These are phyloP conservation scores for Diaphora mendica DNA, from an alignment of 2,888 invertebrate genomes.

Conservation along the genomic window DNA sequence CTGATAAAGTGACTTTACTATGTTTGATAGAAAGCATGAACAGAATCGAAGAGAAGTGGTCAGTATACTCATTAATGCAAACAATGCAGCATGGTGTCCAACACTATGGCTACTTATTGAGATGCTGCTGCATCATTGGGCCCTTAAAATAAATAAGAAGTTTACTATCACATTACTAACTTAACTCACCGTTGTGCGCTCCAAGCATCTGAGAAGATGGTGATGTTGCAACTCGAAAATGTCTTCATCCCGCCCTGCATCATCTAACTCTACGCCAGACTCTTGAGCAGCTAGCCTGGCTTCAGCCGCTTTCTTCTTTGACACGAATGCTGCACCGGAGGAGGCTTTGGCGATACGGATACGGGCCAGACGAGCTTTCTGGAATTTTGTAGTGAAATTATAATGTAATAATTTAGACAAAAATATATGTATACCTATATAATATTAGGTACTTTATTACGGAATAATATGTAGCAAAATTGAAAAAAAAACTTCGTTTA, in stretches of 20 bases:
- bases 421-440: too few species aligned
- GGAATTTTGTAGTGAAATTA: slow-evolving; percentile 71
- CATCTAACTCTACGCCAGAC: slow-evolving; percentile 96
- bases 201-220: slow-evolving; percentile 98
- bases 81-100: too few species aligned
- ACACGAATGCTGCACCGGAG: slow-evolving; percentile 98
- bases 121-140: too few species aligned
- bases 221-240: slow-evolving; percentile 99
- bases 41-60: too few species aligned
- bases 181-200: slow-evolving; percentile 94
- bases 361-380: slow-evolving; percentile 99
- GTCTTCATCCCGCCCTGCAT: slow-evolving; percentile 96
- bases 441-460: too few species aligned
- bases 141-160: not conserved
- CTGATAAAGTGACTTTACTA: too few species aligned
- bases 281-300: slow-evolving; percentile 97
- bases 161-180: not conserved
- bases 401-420: too few species aligned
- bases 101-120: too few species aligned
- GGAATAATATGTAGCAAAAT: too few species aligned
- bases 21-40: too few species aligned
- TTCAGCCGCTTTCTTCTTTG: slow-evolving; percentile 99
- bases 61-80: too few species aligned
- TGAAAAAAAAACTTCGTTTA: too few species aligned
- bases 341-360: slow-evolving; percentile 99